Evolutionary conservation across 2,888 invertebrate species (phyloP).

Genomic region (Lamproptera curius): DNA sequence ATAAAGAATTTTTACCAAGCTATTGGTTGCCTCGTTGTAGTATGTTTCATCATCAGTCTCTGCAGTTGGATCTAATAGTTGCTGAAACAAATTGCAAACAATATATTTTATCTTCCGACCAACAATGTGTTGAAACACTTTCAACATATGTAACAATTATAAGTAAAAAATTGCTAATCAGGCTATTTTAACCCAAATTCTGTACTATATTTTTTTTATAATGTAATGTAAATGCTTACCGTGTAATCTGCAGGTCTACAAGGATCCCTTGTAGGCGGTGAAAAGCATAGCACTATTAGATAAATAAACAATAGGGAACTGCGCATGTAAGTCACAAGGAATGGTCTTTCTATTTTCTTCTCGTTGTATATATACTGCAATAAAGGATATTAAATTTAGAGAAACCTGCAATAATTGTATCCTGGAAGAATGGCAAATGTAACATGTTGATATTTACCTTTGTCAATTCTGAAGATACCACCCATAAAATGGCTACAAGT

Average conservation of each 20-base stretch:
- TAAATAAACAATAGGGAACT: constrained; percentile 96
- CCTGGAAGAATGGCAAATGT: too few relatives aligned
- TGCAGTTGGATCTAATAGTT: constrained; percentile 83
- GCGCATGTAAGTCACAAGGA: constrained; percentile 96
- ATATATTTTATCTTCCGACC: constrained; percentile 22
- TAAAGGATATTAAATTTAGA: constrained; percentile 1
- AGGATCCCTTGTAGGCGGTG: constrained; percentile 93
- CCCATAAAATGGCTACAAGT: constrained; percentile 97
- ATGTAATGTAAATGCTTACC: constrained; percentile 67
- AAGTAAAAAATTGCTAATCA: too few relatives aligned
- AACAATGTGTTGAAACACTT: too few relatives aligned
- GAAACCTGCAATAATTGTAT: too few relatives aligned
- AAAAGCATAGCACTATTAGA: constrained; percentile 91
- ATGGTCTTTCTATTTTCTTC: constrained; percentile 94
- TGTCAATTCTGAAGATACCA: constrained; percentile 95
- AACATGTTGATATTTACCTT: constrained; percentile 80
- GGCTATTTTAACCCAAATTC: too few relatives aligned
- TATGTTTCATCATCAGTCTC: constrained; percentile 89
- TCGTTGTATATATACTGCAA: constrained; percentile 89
- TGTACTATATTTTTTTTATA: too few relatives aligned
- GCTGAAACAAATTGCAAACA: constrained; percentile 41
- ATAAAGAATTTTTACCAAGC: too few relatives aligned
- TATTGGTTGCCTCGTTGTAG: constrained; percentile 82
- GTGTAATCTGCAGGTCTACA: constrained; percentile 87
- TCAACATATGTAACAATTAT: too few relatives aligned